Percentiles rank a stretch among this genome's conserved stretches.
Evolutionary conservation across 2,888 invertebrate genomes (phyloP).

Genomic region (Drosophila borborema): DNA sequence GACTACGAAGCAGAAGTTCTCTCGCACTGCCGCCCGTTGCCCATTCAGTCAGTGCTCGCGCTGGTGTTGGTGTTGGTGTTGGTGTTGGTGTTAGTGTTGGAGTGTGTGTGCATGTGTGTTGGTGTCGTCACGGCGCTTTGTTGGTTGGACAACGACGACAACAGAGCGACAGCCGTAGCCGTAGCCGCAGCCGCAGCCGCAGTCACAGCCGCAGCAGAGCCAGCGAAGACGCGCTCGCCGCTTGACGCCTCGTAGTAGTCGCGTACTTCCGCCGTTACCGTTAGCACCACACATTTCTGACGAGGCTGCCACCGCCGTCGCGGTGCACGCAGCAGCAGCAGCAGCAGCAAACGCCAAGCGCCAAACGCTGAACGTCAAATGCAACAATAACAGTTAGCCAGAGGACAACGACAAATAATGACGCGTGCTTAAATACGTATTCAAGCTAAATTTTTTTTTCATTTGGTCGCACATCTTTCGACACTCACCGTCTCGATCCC

Average conservation of each 20-base stretch:
- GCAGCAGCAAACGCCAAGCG: conserved; percentile 49
- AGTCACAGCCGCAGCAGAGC: conserved; percentile 53
- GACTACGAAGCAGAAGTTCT: conserved; percentile 50
- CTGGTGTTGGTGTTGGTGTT: conserved; percentile 44
- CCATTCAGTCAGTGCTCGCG: conserved; percentile 55
- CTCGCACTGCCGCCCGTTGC: conserved; percentile 48
- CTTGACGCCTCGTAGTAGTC: conserved; percentile 75
- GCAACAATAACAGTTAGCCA: conserved; percentile 60
- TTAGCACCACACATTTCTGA: conserved; percentile 76
- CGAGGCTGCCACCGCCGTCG: conserved; percentile 71
- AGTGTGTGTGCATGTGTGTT: conserved; percentile 26
- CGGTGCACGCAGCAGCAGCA: conserved; percentile 69
- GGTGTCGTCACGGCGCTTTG: conserved; percentile 69
- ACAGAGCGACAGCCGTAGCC: conserved; percentile 60
- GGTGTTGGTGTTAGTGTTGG: conserved; percentile 4
- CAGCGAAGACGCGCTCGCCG: conserved; percentile 79
- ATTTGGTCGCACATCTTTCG: conserved; percentile 38
- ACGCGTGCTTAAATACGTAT: conserved; percentile 38
- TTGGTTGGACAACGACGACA: conserved; percentile 64
- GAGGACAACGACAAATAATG: conserved; percentile 54
- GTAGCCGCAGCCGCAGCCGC: conserved; percentile 46
- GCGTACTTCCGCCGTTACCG: conserved; percentile 79
- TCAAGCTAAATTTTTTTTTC: conserved; percentile 3
- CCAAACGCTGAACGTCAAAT: conserved; percentile 23
- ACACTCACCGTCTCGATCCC: conserved; percentile 26